Base-by-base conservation (phyloP, 1,140 invertebrate species). In the Leguminivora glycinivorella region DNA sequence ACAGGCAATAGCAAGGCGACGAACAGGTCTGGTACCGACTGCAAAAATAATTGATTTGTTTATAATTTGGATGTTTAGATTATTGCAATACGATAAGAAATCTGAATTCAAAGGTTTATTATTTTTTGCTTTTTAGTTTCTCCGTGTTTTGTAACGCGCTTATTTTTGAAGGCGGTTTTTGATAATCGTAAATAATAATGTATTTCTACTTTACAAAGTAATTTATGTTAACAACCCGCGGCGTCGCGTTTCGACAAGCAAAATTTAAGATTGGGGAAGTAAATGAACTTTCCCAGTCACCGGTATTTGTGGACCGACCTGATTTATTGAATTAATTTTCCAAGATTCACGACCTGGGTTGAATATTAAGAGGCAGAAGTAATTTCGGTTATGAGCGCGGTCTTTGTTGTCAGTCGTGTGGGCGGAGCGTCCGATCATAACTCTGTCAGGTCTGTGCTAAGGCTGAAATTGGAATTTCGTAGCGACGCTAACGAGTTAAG, bases 271-370 rank as follows among this genome's bases (percentile, higher is more conserved):
- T 76, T 73, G 72, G 66, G 71, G 79, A 76, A 76, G 72, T 78
- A 80, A 84, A 83, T 77, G 75, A 81, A 81, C 69, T 82, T 83
- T 79, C 72, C 38, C 34, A 72, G 76, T 76, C 75, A 74, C 78
- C 79, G 76, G 76, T 82, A 82, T 85, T 83, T 81, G 79, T 68
- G 77, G 78, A 78, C 74, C 69, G 71, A 58, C 43, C 76, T 88
- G 87, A 89, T 84, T 88, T 89, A 89, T 89, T 83, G 81, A 85
- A 87, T 87, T 84, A 88, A 89, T 86, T 87, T 87, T 79, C 71
- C 75, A 77, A 85, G 82, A 83, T 83, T 87, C 83, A 77, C 77
- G 78, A 77, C 76, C 74, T 72, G 73, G 72, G 73, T 56, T 72
- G 84, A 87, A 84, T 86, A 86, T 84, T 86, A 83, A 83, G 78